Conservation (phyloP, 2,113 vertebrate species). For the Lucifuga dentata region DNA sequence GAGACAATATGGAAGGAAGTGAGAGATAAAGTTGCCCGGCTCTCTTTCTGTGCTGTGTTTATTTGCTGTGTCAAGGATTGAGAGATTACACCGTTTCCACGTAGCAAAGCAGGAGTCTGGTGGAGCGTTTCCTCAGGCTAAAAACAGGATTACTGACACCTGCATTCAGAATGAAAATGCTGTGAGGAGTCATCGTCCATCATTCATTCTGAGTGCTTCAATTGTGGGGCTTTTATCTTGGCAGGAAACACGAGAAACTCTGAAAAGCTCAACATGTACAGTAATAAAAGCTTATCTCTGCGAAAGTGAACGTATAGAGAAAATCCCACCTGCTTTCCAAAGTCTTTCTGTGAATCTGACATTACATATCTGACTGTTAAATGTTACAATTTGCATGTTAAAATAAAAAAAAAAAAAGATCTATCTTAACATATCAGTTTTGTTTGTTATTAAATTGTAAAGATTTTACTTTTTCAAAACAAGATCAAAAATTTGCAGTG, state of each 20-base stretch:
- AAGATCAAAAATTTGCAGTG: too few relatives aligned
- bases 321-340: too few relatives aligned
- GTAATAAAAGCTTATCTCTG: too few relatives aligned
- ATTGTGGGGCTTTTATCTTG: slow-evolving; percentile 55
- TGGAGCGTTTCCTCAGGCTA: slow-evolving; percentile 82
- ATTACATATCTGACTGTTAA: too few relatives aligned
- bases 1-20: slow-evolving; percentile 85
- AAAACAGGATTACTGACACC: slow-evolving; percentile 81
- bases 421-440: too few relatives aligned
- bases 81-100: slow-evolving; percentile 86
- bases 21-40: slow-evolving; percentile 83
- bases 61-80: slow-evolving; percentile 88
- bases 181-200: slow-evolving; percentile 74
- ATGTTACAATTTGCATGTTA: too few relatives aligned
- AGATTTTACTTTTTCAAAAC: too few relatives aligned
- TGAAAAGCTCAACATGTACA: background rate
- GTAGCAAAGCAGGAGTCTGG: slow-evolving; percentile 79
- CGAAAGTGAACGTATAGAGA: too few relatives aligned
- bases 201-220: slow-evolving; percentile 68
- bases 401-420: too few relatives aligned
- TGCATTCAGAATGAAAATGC: slow-evolving; percentile 77
- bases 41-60: slow-evolving; percentile 81
- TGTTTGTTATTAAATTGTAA: too few relatives aligned
- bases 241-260: slow-evolving; percentile 27
- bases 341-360: too few relatives aligned